phyloP scores from a whole-genome alignment of 1,140 invertebrate genomes.

The Drosophila truncata region DNA sequence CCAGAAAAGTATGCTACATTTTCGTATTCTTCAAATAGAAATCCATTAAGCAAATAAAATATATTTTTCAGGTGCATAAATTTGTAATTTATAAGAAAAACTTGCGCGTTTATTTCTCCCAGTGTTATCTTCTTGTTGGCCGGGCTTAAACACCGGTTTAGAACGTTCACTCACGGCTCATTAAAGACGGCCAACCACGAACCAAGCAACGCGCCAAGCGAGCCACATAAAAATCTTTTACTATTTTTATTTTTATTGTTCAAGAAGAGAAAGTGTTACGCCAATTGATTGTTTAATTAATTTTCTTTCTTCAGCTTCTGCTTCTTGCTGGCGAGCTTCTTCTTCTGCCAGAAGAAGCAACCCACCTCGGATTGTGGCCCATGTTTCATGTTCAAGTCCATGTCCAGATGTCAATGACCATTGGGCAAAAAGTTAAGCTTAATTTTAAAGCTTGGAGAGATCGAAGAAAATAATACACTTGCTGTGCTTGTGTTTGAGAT shows the following conservation, averaged over 20 bases:
- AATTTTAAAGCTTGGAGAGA: background rate
- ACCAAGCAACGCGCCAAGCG: conserved; percentile 20
- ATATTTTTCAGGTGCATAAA: background rate
- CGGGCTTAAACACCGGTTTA: conserved; percentile 55
- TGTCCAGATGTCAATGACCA: conserved; percentile 58
- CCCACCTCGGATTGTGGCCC: conserved; percentile 20
- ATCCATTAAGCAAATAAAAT: background rate
- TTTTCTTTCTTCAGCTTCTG: conserved; percentile 67
- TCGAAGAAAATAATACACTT: conserved; percentile 25
- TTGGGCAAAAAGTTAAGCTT: conserved; percentile 27
- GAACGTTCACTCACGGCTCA: conserved; percentile 73
- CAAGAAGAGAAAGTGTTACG: conserved; percentile 83
- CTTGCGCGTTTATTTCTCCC: background rate
- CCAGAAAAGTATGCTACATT: background rate
- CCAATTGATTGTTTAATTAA: conserved; percentile 83
- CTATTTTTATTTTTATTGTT: conserved; percentile 74
- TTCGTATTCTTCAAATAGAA: background rate
- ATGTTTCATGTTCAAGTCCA: conserved; percentile 30
- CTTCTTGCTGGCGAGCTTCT: conserved; percentile 39
- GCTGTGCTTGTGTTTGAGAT: background rate
- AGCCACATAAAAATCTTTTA: conserved; percentile 57
- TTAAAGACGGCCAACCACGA: conserved; percentile 41
- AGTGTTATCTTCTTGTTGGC: conserved; percentile 29
- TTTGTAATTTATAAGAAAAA: background rate
- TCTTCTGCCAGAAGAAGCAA: conserved; percentile 29